These are phyloP conservation scores for Prenolepis imparis DNA, from an alignment of 2,888 invertebrate genomes.

Conservation along the genomic window DNA sequence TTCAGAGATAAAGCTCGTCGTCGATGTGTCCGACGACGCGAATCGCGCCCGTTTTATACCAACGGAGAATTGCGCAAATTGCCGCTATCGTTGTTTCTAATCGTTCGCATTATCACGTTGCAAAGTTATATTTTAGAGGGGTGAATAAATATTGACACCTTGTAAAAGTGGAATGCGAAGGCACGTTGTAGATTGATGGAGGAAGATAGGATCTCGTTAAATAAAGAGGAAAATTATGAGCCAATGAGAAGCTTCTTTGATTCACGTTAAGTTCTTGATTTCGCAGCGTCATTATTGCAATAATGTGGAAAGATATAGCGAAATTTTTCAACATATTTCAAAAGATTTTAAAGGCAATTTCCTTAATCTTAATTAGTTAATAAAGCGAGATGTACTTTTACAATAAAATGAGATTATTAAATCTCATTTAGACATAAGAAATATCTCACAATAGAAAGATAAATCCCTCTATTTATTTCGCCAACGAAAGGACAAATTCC, in stretches of 20 bases:
- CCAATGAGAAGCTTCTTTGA: not conserved
- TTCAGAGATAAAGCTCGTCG: slow-evolving; percentile 25
- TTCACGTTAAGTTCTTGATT: not conserved
- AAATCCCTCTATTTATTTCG: not conserved
- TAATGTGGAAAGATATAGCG: not conserved
- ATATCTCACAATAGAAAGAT: not conserved
- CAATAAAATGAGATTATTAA: slow-evolving; percentile 5
- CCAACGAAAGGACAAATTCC: not conserved
- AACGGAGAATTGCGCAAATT: slow-evolving; percentile 25
- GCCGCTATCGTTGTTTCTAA: slow-evolving; percentile 15
- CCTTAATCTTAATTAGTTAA: not conserved
- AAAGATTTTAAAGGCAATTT: not conserved
- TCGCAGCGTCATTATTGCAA: not conserved
- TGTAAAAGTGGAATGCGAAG: not conserved
- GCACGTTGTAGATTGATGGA: not conserved
- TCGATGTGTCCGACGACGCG: not conserved
- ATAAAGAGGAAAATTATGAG: not conserved
- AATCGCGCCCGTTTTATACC: not conserved
- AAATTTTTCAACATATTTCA: slow-evolving; percentile 4
- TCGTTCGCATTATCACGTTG: not conserved
- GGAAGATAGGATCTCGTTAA: not conserved
- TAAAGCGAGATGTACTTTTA: not conserved
- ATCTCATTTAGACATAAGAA: not conserved
- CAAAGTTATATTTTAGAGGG: slow-evolving; percentile 2
- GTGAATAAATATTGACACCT: not conserved